Conservation (phyloP, 2,888 invertebrate genomes). For the Cremastinae sp. region DNA sequence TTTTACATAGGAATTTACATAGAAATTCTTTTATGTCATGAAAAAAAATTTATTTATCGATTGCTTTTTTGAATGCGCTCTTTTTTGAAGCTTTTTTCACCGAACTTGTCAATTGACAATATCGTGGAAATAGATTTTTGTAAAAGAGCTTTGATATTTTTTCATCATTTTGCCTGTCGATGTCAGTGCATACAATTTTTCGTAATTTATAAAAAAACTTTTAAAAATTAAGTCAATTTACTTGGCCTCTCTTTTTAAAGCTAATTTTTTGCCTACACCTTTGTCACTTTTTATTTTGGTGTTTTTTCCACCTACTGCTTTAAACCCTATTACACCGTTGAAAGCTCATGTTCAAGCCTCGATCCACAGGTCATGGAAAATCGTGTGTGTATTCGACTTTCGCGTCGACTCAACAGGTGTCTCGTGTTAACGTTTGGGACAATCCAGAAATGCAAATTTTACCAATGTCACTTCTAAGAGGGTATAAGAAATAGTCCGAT, state of each 20-base stretch:
- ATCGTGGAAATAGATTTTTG: too few species aligned
- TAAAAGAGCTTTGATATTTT: too few species aligned
- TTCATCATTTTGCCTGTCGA: too few species aligned
- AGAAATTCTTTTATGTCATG: too few species aligned
- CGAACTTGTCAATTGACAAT: too few species aligned
- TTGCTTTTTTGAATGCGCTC: too few species aligned
- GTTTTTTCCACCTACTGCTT: background rate
- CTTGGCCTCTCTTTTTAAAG: background rate
- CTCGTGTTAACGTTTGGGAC: conserved; percentile 45
- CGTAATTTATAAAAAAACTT: too few species aligned
- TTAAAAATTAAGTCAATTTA: too few species aligned
- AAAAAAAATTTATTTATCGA: too few species aligned
- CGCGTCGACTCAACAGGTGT: conserved; percentile 57
- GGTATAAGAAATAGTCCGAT: background rate
- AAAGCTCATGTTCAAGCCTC: conserved; percentile 29
- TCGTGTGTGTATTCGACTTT: conserved; percentile 34
- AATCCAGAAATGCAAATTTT: conserved; percentile 29
- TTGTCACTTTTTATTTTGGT: background rate
- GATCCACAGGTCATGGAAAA: conserved; percentile 52
- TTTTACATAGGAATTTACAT: too few species aligned
- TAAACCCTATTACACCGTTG: conserved; percentile 31
- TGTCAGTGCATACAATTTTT: too few species aligned
- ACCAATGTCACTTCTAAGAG: background rate
- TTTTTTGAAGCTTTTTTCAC: too few species aligned
- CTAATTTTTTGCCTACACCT: background rate